Base-by-base conservation (phyloP, 2,113 vertebrate genomes). In the Chaetura pelagica region DNA sequence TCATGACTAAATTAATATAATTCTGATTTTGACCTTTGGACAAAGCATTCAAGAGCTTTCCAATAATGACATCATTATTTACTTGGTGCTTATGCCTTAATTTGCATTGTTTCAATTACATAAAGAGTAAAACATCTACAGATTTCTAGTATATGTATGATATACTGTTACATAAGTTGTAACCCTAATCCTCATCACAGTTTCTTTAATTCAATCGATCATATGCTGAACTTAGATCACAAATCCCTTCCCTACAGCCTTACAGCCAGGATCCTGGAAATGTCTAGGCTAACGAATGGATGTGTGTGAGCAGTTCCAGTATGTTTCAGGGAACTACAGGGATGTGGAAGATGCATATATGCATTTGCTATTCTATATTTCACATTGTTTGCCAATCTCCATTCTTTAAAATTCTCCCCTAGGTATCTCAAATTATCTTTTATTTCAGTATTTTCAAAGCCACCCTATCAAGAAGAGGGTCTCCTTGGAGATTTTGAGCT, bases 391-490 rank as follows among this genome's bases (percentile, higher is more conserved):
- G 73, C 72, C 80, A 73, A 77, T 75, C 35, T 77, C 66, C 5
- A 30, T 89, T 76, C 72, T 71, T 52, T 79, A 91, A 92, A 89
- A 90, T 66, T 89, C 24, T 96, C 83, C 57, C 54, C 57, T 44
- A 72, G 63, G 68, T 95, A 84, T 85, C 71, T 94, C 11, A 8
- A 92, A 76, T 82, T 90, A 90, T 86, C 75, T 94, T 84, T 93
- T 81, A 71, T 91, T 96, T 92, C 92, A 92, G 81, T 90, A 90
- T 92, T 95, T 96, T 93, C 44, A 66, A 95, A 97, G 52, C 44
- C 27, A 89, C 57, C 68, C 42, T 89, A 90, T 94, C 68, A 91
- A 81, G 75, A 88, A 80, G 64, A 91, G 49, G 12, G 76, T 93
- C 87, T 97, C 81, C 91, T 81, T 95, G 76, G 88, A 95, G 91